Evolutionary conservation across 1,140 invertebrate genomes (phyloP).

Genomic region (Trypoxylus dichotomus): DNA sequence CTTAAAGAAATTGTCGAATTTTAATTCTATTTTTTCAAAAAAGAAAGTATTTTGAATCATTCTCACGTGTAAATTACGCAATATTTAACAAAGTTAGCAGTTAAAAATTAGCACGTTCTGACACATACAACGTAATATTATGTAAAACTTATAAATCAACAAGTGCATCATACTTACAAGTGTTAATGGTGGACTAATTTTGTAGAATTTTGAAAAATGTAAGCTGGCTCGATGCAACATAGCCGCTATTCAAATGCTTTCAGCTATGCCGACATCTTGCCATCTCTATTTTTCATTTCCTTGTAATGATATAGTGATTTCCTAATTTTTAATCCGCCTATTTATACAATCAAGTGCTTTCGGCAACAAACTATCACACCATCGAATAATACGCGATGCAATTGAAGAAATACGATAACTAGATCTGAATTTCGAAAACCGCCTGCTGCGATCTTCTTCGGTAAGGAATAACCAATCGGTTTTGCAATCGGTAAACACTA

Average conservation of each 20-base stretch:
- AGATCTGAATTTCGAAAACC: background rate
- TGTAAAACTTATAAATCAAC: background rate
- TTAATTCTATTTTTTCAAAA: too few relatives aligned
- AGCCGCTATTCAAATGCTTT: conserved; percentile 63
- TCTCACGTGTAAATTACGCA: background rate
- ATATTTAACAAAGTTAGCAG: background rate
- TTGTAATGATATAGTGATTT: background rate
- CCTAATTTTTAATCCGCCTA: background rate
- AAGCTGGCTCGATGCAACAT: conserved; percentile 68
- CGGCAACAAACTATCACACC: background rate
- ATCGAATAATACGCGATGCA: background rate
- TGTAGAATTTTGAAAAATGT: conserved; percentile 41
- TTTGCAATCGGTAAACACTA: conserved; percentile 25
- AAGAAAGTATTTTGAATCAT: background rate
- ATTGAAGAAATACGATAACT: background rate
- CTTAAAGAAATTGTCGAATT: too few relatives aligned
- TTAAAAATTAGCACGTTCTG: background rate
- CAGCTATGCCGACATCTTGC: conserved; percentile 72
- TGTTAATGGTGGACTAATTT: background rate
- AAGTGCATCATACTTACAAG: background rate
- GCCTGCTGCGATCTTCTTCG: background rate
- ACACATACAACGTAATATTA: background rate
- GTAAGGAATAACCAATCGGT: background rate
- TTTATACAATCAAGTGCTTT: background rate
- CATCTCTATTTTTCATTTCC: conserved; percentile 58